Evolutionary conservation across 2,888 invertebrate genomes (phyloP).

Genomic region (Aphelenchoides bicaudatus): DNA sequence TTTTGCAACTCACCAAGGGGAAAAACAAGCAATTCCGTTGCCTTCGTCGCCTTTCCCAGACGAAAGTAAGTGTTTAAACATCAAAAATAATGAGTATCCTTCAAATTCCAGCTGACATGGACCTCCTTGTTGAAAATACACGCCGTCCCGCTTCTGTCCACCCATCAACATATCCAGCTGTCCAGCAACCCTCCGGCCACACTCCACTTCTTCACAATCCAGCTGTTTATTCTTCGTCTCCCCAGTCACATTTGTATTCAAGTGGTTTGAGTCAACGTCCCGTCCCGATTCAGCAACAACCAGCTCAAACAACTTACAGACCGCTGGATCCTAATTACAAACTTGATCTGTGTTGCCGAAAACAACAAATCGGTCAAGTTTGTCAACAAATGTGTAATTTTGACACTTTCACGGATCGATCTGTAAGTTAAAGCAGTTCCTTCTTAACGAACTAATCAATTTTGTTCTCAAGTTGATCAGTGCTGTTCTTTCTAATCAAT

Average conservation of each 20-base stretch:
- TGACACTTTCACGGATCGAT: slow-evolving; percentile 54
- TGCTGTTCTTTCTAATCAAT: slow-evolving; percentile 52
- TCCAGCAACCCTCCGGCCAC: slow-evolving; percentile 1
- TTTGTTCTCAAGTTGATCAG: slow-evolving; percentile 42
- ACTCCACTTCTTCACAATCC: slow-evolving; percentile 6
- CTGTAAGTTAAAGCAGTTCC: slow-evolving; percentile 42
- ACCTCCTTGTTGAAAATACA: slow-evolving; percentile 13
- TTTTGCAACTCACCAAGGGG: slow-evolving; percentile 30
- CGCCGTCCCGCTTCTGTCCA: not conserved
- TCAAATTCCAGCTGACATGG: slow-evolving; percentile 20
- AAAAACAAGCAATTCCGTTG: slow-evolving; percentile 26
- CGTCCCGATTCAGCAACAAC: not conserved
- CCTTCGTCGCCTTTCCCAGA: slow-evolving; percentile 21
- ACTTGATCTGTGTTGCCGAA: slow-evolving; percentile 50
- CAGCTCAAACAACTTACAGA: not conserved
- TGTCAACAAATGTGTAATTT: slow-evolving; percentile 56
- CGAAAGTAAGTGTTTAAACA: slow-evolving; percentile 7
- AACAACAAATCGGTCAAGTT: slow-evolving; percentile 40
- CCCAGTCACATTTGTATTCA: not conserved
- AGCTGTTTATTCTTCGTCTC: not conserved
- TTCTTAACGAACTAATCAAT: not conserved
- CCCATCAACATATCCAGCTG: not conserved
- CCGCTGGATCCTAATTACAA: slow-evolving; percentile 51
- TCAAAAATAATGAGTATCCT: not conserved
- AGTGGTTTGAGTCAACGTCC: not conserved